Conservation (phyloP, 2,888 invertebrate species). For the Polyommatus iphigenia region DNA sequence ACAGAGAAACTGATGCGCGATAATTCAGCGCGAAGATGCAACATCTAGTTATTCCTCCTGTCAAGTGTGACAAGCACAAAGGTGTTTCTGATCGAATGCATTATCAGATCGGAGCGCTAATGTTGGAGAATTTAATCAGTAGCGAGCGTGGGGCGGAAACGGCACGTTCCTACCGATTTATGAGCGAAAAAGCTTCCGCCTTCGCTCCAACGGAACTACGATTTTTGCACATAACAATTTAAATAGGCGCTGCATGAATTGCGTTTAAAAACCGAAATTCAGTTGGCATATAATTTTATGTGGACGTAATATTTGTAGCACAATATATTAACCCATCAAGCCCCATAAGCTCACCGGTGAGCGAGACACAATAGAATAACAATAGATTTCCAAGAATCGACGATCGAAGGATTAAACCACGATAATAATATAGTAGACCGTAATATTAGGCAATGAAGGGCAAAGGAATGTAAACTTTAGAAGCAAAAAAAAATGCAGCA, state of each 20-base stretch:
- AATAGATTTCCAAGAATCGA: no score
- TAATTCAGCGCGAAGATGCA: neutral
- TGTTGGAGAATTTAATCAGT: slow-evolving; percentile 65
- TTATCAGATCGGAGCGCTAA: slow-evolving; percentile 61
- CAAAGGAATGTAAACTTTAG: no score
- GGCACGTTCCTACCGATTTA: slow-evolving; percentile 56
- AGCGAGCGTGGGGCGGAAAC: slow-evolving; percentile 53
- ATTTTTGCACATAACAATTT: slow-evolving; percentile 50
- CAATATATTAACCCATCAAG: no score
- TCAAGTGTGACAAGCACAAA: slow-evolving; percentile 51
- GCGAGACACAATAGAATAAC: no score
- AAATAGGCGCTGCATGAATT: slow-evolving; percentile 34
- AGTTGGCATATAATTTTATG: no score
- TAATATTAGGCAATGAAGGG: no score
- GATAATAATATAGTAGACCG: no score
- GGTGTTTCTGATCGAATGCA: slow-evolving; percentile 58
- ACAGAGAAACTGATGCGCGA: no score
- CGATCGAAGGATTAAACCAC: no score
- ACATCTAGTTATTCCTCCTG: neutral
- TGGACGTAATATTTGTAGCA: no score
- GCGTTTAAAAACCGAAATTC: neutral
- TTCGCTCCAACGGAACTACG: slow-evolving; percentile 48
- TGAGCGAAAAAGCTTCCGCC: slow-evolving; percentile 63
- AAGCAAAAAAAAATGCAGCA: no score
- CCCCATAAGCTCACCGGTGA: no score